These are phyloP conservation scores for Trematomus bernacchii DNA, from an alignment of 2,797 vertebrate species.

Conservation along the genomic window DNA sequence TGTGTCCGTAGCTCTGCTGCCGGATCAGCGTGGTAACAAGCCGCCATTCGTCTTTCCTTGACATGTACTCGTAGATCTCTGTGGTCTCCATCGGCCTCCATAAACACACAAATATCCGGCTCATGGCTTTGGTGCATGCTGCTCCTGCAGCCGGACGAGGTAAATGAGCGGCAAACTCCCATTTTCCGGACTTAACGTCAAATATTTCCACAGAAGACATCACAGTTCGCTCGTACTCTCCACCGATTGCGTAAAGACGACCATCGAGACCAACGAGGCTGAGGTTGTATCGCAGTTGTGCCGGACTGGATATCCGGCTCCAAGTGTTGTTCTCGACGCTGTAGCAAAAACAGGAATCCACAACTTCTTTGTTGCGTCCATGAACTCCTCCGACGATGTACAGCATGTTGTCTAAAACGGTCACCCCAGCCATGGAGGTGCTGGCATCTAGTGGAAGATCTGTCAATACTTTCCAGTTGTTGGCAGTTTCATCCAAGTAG, in stretches of 20 bases:
- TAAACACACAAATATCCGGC: conserved; percentile 91
- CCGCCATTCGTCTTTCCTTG: conserved; percentile 82
- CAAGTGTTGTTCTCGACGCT: conserved; percentile 82
- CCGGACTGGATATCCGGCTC: conserved; percentile 87
- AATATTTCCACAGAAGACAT: conserved; percentile 92
- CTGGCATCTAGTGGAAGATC: conserved; percentile 91
- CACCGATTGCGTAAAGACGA: conserved; percentile 90
- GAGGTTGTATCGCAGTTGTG: conserved; percentile 91
- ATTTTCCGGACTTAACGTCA: conserved; percentile 77
- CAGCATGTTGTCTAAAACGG: conserved; percentile 91
- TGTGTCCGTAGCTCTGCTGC: conserved; percentile 94
- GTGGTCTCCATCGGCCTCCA: conserved; percentile 93
- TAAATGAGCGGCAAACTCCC: conserved; percentile 88
- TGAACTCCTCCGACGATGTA: conserved; percentile 93
- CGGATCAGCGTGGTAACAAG: conserved; percentile 87
- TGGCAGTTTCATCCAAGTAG: conserved; percentile 90
- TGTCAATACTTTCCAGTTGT: conserved; percentile 91
- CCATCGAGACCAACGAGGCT: conserved; percentile 87
- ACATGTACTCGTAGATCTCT: conserved; percentile 88
- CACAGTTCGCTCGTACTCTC: conserved; percentile 86
- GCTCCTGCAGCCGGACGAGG: conserved; percentile 86
- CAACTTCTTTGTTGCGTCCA: conserved; percentile 88
- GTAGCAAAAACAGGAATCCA: conserved; percentile 92
- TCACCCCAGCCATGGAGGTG: conserved; percentile 93
- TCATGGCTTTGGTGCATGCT: conserved; percentile 88